Conservation (phyloP, 2,113 vertebrate species). For the Labeo rohita region DNA sequence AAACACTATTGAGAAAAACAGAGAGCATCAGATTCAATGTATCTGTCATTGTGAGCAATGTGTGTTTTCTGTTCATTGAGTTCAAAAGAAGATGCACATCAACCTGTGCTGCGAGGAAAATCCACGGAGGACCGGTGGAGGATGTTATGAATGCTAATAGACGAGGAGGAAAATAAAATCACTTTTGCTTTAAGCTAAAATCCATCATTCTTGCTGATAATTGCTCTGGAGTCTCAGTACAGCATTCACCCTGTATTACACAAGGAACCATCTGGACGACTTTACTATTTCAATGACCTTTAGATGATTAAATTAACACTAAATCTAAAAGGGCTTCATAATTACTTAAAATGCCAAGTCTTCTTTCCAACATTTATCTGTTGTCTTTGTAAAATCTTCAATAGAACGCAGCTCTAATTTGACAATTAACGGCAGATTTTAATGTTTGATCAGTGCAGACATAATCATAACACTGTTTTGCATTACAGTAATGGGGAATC, state of each 20-base stretch:
- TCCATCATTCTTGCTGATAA: conserved; percentile 58
- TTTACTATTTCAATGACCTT: conserved; percentile 45
- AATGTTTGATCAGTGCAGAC: background rate
- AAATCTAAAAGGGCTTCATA: conserved; percentile 37
- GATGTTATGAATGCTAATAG: conserved; percentile 51
- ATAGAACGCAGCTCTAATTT: conserved; percentile 34
- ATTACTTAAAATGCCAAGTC: conserved; percentile 49
- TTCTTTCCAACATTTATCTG: background rate
- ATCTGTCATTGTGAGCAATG: background rate
- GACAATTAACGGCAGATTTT: background rate
- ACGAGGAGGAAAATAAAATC: conserved; percentile 46
- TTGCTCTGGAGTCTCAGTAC: conserved; percentile 50
- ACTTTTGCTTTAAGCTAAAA: conserved; percentile 60
- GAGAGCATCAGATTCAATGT: background rate
- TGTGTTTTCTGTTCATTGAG: background rate
- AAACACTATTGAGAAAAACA: background rate
- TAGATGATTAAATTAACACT: conserved; percentile 57
- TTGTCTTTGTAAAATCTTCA: background rate
- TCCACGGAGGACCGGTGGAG: background rate
- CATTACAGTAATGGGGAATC: background rate
- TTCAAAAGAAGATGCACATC: background rate
- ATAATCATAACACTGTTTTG: background rate
- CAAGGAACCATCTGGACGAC: conserved; percentile 17
- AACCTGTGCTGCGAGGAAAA: background rate
- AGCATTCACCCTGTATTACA: conserved; percentile 38